Percentiles rank a stretch among this genome's conserved stretches.
phyloP scores from a whole-genome alignment of 2,888 invertebrate species.

The Polia nebulosa region DNA sequence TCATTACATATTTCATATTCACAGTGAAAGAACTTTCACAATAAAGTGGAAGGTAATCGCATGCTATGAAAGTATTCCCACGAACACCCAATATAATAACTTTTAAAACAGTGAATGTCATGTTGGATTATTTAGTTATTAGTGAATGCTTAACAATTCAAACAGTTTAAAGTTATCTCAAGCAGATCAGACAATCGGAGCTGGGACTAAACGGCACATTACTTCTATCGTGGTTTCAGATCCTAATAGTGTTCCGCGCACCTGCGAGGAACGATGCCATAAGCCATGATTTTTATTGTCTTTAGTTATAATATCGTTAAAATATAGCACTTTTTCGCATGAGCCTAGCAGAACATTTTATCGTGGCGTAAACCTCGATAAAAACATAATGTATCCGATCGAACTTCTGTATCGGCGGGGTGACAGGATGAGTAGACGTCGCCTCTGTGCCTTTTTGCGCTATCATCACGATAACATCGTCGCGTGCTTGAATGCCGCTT shows the following conservation, averaged over 20 bases:
- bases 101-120: constrained; percentile 55
- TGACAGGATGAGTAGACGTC: constrained; percentile 66
- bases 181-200: constrained; percentile 39
- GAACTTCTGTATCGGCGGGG: constrained; percentile 51
- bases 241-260: constrained; percentile 22
- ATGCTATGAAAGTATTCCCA: constrained; percentile 73
- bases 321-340: constrained; percentile 24
- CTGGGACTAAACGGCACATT: constrained; percentile 33
- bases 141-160: constrained; percentile 47
- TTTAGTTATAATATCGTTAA: constrained; percentile 27
- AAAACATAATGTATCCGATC: constrained; percentile 58
- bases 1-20: constrained; percentile 56
- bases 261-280: constrained; percentile 8
- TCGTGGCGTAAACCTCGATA: constrained; percentile 52
- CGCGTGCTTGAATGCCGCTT: constrained; percentile 74
- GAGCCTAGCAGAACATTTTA: constrained; percentile 36
- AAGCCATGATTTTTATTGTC: constrained; percentile 43
- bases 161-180: constrained; percentile 51
- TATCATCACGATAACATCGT: constrained; percentile 82
- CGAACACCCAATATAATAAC: constrained; percentile 63
- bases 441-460: constrained; percentile 72
- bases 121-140: constrained; percentile 53
- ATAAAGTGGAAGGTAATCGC: constrained; percentile 71
- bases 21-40: constrained; percentile 70
- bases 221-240: constrained; percentile 27